phyloP scores from a whole-genome alignment of 2,113 vertebrate genomes.

The Gorsachius goisagi region DNA sequence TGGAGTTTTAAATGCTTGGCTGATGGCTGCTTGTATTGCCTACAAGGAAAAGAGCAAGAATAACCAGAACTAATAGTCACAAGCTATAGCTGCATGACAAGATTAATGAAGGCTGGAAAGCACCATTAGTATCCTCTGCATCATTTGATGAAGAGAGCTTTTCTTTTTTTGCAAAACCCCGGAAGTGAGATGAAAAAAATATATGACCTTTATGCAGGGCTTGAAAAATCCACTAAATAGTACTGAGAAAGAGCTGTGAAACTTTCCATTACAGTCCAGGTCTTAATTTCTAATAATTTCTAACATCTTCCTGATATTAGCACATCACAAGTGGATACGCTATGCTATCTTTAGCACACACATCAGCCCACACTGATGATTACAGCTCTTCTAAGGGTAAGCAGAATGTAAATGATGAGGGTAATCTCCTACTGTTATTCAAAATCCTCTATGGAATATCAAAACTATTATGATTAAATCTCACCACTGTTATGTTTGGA shows the following conservation, averaged over 20 bases:
- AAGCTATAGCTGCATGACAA: neutral
- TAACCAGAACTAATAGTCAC: neutral
- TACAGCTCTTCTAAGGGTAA: neutral
- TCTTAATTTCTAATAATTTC: neutral
- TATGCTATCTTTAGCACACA: neutral
- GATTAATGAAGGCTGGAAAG: neutral
- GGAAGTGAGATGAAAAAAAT: neutral
- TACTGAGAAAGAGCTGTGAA: neutral
- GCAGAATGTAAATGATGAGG: neutral
- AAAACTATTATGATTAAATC: neutral
- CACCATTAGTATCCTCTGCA: neutral
- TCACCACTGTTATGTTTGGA: neutral
- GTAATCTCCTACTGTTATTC: neutral
- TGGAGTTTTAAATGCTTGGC: slow-evolving; percentile 97
- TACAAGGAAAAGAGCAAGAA: slow-evolving; percentile 58
- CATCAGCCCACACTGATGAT: neutral
- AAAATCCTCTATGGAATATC: neutral
- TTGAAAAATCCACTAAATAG: neutral
- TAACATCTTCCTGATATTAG: neutral
- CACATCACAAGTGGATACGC: neutral
- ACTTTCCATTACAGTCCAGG: neutral
- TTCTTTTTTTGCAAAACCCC: neutral
- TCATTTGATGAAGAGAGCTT: neutral
- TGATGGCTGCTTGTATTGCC: slow-evolving; percentile 98
- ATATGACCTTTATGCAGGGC: neutral